Evolutionary conservation across 1,140 invertebrate species (phyloP), one percentile per base, ranked within the genome.

Genomic region (Pseudomyrmex gracilis): DNA sequence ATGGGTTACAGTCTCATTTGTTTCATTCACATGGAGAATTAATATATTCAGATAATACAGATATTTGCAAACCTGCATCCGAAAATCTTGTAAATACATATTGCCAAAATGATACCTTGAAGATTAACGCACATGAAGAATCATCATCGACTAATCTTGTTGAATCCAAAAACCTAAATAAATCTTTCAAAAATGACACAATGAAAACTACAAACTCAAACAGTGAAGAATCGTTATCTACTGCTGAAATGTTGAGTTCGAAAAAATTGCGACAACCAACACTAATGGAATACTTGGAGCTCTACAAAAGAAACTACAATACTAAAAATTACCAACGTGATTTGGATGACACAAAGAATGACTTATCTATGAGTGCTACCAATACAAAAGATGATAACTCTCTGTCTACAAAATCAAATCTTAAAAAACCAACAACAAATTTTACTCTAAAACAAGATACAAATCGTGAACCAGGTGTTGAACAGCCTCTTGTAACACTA

Each of bases 231-330:
- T 58, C n/a, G 34, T 34, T 34, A 34, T 13, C 34, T 0, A 20
- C 20, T 74, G 7, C 22, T 20, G 34, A 57, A 49, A 55, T n/a
- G 3, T 12, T n/a, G 22, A n/a, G 7, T 24, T 15, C 10, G 1
- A 85, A 85, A 57, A 82, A 17, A 57, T 34, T 85, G 58, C 78
- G 73, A 1, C 87, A 88, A 12, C 73, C 71, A 5, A 73, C 67
- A 51, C 51, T 85, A 24, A 53, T 10, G 0, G 87, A 88, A 51
- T 88, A 66, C 7, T 13, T 85, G 17, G 22, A 58, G 8, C 2
- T 73, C 7, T 58, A 2, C 10, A 61, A 82, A 20, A 51, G 53
- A 22, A 15, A 73, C 73, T 1, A 1, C 2, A 15, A 66, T 83
- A 13, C 7, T 57, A n/a, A 55, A 2, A 47, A 0, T 20, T 34